Evolutionary conservation across 2,113 vertebrate species (phyloP), one percentile per base, ranked within the genome.

Genomic region (Psilopsiagon aymara): DNA sequence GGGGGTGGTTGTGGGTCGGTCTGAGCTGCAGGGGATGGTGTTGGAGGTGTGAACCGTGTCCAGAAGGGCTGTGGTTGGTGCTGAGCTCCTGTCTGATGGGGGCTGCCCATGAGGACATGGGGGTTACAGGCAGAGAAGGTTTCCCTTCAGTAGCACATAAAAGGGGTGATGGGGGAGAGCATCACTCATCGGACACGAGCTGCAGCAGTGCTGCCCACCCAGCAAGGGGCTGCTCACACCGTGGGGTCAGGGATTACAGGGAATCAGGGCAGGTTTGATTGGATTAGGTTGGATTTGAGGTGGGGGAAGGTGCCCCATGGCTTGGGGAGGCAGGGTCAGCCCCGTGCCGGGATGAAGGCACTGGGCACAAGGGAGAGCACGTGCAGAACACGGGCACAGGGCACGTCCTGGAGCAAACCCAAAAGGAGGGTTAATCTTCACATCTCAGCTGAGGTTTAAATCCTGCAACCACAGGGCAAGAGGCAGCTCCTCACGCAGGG

Each of bases 391-490:
- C 0, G 0, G 37, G 76, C 31, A 21, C 3, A 12, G 86, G 83
- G 28, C 67, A 59, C 3, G 3, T 7, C 59, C 77, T 0, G 0
- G 43, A 83, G 92, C 83, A 83, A 86, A 12, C 18, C 68, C 31
- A 12, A 33, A 69, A 81, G 5, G 20, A 75, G n/a, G 9, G 28
- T 67, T 39, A 47, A 24, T 16, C 43, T 67, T 27, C 59, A n/a
- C 0, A 0, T 44, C 47, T 59, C 44, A 46, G 0, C 9, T 0
- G 0, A 33, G 44, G 59, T 23, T 66, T 6, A 37, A 35, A n/a
- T 31, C 52, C 63, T 59, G 57, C 57, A 35, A 24, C 9, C 57
- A 24, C 57, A 35, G 21, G 33, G 57, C 21, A 35, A 24, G 33
- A 23, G 57, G 57, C 57, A 59, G 57, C 57, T 59, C 33, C 57